These are phyloP conservation scores for Sarotherodon lohbergeri DNA, from an alignment of 2,113 vertebrate genomes.

Conservation along the genomic window DNA sequence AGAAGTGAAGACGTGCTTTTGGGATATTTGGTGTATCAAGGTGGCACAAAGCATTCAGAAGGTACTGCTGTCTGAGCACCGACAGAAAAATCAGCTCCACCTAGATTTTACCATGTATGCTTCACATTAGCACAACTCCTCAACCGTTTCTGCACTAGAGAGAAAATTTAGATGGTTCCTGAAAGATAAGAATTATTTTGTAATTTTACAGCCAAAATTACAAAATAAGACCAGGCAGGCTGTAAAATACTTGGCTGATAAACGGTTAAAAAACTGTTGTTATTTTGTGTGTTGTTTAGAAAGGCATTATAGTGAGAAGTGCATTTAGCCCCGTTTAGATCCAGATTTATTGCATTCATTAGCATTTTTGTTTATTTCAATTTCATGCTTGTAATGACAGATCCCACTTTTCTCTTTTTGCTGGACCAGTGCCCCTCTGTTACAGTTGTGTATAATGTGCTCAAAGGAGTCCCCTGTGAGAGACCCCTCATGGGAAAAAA, in stretches of 20 bases:
- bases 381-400: background rate
- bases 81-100: background rate
- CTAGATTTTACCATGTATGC: background rate
- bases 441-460: background rate
- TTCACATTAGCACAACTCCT: background rate
- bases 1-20: background rate
- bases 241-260: background rate
- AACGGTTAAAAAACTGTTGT: background rate
- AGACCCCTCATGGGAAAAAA: slow-evolving; percentile 45
- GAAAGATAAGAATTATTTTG: background rate
- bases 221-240: background rate
- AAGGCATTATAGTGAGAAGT: background rate
- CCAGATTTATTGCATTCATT: background rate
- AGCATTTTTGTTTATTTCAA: background rate
- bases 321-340: background rate
- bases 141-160: background rate
- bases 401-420: background rate
- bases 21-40: background rate
- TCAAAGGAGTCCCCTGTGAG: background rate
- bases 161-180: background rate
- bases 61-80: background rate
- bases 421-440: background rate
- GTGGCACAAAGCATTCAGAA: background rate
- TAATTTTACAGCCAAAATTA: background rate
- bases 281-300: background rate